phyloP scores from a whole-genome alignment of 2,888 invertebrate species.

The Magallana nippona region DNA sequence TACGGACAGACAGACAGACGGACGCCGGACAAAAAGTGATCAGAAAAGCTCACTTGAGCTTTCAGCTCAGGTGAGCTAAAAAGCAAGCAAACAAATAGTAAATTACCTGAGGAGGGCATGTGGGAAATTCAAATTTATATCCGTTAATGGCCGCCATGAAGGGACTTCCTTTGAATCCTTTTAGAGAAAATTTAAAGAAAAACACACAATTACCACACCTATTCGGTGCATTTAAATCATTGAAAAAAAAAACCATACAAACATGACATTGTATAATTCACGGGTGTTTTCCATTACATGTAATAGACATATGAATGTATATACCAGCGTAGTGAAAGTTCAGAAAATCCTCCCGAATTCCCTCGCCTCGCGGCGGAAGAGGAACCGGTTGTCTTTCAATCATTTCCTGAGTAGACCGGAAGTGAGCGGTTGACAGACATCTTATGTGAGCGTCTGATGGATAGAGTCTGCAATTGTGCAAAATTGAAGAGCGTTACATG shows the following conservation, averaged over 20 bases:
- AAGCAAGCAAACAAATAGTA: not conserved
- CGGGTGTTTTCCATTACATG: too few relatives aligned
- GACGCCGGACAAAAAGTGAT: too few relatives aligned
- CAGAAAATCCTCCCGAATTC: conserved; percentile 28
- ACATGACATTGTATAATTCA: too few relatives aligned
- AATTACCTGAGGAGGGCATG: conserved; percentile 43
- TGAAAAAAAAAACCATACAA: too few relatives aligned
- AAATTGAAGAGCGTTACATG: not conserved
- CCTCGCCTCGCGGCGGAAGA: not conserved
- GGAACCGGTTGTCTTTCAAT: conserved; percentile 32
- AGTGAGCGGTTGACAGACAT: conserved; percentile 20
- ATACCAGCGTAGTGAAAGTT: conserved; percentile 40
- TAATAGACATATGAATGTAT: too few relatives aligned
- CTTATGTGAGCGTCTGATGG: not conserved
- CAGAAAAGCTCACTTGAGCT: too few relatives aligned
- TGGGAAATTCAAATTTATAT: conserved; percentile 25
- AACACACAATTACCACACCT: too few relatives aligned
- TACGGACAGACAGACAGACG: too few relatives aligned
- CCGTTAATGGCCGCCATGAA: conserved; percentile 43
- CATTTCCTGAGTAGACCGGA: conserved; percentile 32
- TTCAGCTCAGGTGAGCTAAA: too few relatives aligned
- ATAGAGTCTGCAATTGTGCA: not conserved
- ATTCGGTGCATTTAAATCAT: too few relatives aligned
- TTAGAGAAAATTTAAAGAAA: not conserved
- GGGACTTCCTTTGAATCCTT: conserved; percentile 1